These are phyloP conservation scores for Ictalurus furcatus DNA, from an alignment of 2,113 vertebrate genomes.

Conservation along the genomic window DNA sequence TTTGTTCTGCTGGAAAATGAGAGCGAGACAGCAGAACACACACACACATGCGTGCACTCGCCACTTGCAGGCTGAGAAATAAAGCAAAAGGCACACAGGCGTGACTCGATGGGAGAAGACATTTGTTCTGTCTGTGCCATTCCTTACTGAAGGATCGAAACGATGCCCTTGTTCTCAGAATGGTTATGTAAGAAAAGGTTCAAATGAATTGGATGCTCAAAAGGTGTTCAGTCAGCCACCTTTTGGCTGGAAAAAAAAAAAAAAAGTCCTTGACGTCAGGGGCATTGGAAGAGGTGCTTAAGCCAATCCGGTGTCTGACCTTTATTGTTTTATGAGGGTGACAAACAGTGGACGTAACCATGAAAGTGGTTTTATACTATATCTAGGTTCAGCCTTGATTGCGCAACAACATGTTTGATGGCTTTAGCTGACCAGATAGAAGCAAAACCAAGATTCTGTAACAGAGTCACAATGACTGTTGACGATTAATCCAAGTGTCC, in stretches of 20 bases:
- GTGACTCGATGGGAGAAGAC: conserved; percentile 21
- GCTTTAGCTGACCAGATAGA: conserved; percentile 13
- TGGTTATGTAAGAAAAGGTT: conserved; percentile 34
- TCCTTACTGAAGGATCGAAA: conserved; percentile 38
- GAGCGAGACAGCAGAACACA: conserved; percentile 65
- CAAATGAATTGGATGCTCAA: conserved; percentile 16
- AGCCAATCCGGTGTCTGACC: not conserved
- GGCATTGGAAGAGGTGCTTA: not conserved
- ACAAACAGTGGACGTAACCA: conserved; percentile 33
- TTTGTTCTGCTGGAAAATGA: conserved; percentile 74
- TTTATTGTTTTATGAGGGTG: conserved; percentile 46
- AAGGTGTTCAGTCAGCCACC: conserved; percentile 28
- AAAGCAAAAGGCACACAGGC: conserved; percentile 33
- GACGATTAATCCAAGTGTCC: conserved; percentile 15
- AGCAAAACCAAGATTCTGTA: conserved; percentile 14
- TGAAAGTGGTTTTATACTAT: conserved; percentile 17
- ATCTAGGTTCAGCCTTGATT: conserved; percentile 38
- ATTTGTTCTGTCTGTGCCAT: conserved; percentile 32
- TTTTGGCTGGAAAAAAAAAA: conserved; percentile 1
- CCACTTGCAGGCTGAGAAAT: conserved; percentile 39
- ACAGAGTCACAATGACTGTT: conserved; percentile 36
- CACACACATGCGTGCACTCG: conserved; percentile 39
- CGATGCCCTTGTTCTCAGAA: conserved; percentile 18
- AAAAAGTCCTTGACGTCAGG: not conserved
- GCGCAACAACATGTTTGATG: conserved; percentile 16